phyloP scores from a whole-genome alignment of 2,113 vertebrate species.

The Phyllostomus hastatus region DNA sequence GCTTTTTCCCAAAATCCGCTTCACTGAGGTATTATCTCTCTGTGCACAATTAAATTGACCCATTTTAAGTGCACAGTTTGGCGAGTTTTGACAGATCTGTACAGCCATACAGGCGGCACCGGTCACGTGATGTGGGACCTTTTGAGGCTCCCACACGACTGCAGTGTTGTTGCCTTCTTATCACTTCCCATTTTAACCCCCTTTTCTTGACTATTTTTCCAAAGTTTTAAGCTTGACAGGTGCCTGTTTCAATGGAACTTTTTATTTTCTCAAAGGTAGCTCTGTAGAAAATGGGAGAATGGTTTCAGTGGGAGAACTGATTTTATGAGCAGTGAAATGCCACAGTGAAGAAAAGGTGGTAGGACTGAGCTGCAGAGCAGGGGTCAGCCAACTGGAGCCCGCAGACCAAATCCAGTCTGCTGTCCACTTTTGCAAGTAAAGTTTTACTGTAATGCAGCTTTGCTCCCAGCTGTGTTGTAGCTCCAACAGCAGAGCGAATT shows the following conservation, averaged over 20 bases:
- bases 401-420: background rate
- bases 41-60: background rate
- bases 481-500: background rate
- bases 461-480: background rate
- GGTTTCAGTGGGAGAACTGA: background rate
- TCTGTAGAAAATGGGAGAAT: background rate
- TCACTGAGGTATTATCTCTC: background rate
- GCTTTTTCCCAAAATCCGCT: background rate
- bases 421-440: slow-evolving; percentile 20
- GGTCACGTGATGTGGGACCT: background rate
- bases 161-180: background rate
- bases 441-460: background rate
- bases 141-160: background rate
- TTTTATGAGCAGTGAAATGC: background rate
- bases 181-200: background rate
- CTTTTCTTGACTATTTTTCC: slow-evolving; percentile 24
- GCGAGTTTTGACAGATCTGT: background rate
- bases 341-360: background rate
- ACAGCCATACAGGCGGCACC: background rate
- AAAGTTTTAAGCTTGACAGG: background rate
- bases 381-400: background rate
- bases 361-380: background rate
- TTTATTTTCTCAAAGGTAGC: slow-evolving; percentile 6
- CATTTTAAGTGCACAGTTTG: background rate
- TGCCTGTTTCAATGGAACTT: background rate